phyloP scores from a whole-genome alignment of 2,797 vertebrate genomes.

The Leucoraja ocellata region DNA sequence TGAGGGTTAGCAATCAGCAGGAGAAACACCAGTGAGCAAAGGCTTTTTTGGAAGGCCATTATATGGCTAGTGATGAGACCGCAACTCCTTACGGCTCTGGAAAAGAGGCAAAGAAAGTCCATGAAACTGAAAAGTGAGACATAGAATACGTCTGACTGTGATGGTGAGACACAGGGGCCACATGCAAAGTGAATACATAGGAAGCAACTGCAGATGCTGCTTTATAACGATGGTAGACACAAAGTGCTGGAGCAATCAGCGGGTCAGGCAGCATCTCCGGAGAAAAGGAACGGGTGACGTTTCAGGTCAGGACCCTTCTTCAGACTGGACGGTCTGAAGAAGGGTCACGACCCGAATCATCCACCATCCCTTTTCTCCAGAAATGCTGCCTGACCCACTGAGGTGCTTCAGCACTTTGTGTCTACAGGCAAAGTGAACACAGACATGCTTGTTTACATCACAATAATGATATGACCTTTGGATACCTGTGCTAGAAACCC shows the following conservation, averaged over 20 bases:
- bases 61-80: background rate
- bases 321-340: too few species aligned
- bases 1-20: conserved; percentile 58
- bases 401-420: too few species aligned
- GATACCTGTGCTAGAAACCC: background rate
- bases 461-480: background rate
- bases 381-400: too few species aligned
- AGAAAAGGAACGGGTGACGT: too few species aligned
- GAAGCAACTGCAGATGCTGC: too few species aligned
- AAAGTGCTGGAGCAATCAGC: too few species aligned
- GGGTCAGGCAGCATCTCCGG: too few species aligned
- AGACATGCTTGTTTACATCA: background rate
- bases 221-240: too few species aligned
- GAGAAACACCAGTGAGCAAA: conserved; percentile 62
- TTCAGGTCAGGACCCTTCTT: too few species aligned
- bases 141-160: background rate
- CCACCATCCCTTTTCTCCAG: too few species aligned
- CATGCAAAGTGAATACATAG: background rate
- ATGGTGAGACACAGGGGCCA: background rate
- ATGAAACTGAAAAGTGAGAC: too few species aligned
- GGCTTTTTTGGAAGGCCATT: conserved; percentile 57
- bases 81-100: background rate
- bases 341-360: too few species aligned
- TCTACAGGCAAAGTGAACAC: background rate
- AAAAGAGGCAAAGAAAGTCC: background rate